Percentiles rank a stretch among this genome's conserved stretches.
phyloP scores from a whole-genome alignment of 2,888 invertebrate species.

The Pinctada fucata region DNA sequence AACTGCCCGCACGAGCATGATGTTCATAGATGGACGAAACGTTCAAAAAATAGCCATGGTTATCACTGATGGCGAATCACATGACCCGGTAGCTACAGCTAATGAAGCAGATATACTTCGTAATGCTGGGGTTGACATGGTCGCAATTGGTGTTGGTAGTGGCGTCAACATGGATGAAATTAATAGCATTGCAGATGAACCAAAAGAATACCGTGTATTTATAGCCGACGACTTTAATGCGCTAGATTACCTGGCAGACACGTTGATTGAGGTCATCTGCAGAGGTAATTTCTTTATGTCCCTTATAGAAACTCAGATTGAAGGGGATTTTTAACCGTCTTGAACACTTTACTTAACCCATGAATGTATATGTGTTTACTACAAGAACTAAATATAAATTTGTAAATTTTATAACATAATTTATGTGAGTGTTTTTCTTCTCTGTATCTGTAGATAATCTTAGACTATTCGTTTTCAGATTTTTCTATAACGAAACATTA shows the following conservation, averaged over 20 bases:
- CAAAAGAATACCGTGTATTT: conserved; percentile 5
- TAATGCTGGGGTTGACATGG: conserved; percentile 16
- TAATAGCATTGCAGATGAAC: conserved; percentile 12
- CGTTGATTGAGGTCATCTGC: conserved; percentile 6
- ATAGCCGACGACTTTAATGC: not conserved
- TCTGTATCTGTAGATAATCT: too few relatives aligned
- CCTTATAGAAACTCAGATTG: too few relatives aligned
- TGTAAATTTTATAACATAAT: too few relatives aligned
- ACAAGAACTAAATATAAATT: too few relatives aligned
- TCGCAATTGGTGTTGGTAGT: conserved; percentile 3
- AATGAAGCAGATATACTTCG: conserved; percentile 3
- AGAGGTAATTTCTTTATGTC: conserved; percentile 15
- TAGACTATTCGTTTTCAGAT: too few relatives aligned
- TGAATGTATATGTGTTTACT: too few relatives aligned
- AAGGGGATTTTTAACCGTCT: too few relatives aligned
- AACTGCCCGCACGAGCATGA: conserved; percentile 1
- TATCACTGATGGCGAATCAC: conserved; percentile 9
- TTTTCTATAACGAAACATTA: too few relatives aligned
- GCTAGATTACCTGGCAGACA: not conserved
- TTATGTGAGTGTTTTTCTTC: too few relatives aligned
- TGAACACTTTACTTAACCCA: too few relatives aligned
- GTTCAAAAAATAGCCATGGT: conserved; percentile 20
- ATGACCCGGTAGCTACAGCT: not conserved
- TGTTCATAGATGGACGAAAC: not conserved
- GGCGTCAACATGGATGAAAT: not conserved